These are phyloP conservation scores for Synanthedon vespiformis DNA, from an alignment of 2,888 invertebrate species.

Conservation along the genomic window DNA sequence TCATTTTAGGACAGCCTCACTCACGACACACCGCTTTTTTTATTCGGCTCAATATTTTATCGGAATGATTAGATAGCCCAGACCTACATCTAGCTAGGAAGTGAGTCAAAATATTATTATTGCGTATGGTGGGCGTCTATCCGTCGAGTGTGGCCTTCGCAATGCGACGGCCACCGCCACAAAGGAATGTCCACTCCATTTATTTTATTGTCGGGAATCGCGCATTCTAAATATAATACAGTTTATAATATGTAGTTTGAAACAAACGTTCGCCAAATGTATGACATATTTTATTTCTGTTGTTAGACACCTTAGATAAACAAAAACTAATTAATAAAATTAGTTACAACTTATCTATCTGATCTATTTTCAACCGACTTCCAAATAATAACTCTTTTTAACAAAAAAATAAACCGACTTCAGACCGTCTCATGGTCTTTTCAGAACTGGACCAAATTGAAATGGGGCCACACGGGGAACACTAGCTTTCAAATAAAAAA, in stretches of 20 bases:
- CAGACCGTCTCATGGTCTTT: too few relatives aligned
- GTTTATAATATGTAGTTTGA: neutral
- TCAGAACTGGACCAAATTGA: too few relatives aligned
- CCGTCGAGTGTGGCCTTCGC: constrained; percentile 30
- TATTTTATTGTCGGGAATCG: constrained; percentile 2
- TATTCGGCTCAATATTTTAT: too few relatives aligned
- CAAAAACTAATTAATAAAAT: neutral
- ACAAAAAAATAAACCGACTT: too few relatives aligned
- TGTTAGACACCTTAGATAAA: neutral
- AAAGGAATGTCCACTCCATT: constrained; percentile 36
- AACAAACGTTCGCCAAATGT: constrained; percentile 2
- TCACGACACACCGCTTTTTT: too few relatives aligned
- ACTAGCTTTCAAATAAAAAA: too few relatives aligned
- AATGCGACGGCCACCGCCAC: constrained; percentile 13
- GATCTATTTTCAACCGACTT: too few relatives aligned
- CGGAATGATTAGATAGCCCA: constrained; percentile 9
- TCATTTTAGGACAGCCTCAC: too few relatives aligned
- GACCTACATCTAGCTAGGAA: constrained; percentile 35
- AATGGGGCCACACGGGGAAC: too few relatives aligned
- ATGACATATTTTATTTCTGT: neutral
- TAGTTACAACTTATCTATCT: neutral
- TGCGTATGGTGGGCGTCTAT: constrained; percentile 31
- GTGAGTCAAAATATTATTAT: constrained; percentile 40
- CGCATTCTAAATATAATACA: neutral
- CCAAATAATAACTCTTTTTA: too few relatives aligned